Percentiles rank a stretch among this genome's conserved stretches.
Conservation (phyloP, 2,888 invertebrate species). For the Druceiella hillmani region DNA sequence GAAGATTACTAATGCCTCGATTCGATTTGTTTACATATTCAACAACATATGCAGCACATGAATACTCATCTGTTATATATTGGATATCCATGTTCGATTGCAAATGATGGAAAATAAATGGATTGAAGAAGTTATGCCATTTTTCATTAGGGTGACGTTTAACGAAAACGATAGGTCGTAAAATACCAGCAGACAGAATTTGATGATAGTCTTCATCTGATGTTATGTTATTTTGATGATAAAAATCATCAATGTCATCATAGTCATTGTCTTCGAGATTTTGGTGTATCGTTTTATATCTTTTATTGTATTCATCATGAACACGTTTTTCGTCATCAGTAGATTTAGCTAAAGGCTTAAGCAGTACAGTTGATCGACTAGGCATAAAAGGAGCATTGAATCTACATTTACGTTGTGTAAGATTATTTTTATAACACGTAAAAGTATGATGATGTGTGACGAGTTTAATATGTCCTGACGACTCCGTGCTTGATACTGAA, state of each 20-base stretch:
- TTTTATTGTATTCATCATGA: no score
- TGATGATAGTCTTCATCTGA: constrained; percentile 26
- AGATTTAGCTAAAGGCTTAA: no score
- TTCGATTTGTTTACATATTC: constrained; percentile 33
- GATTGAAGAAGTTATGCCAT: constrained; percentile 26
- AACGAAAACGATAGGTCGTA: constrained; percentile 20
- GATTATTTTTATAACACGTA: no score
- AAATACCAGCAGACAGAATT: constrained; percentile 20
- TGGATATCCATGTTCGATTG: constrained; percentile 26
- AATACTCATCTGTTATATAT: constrained; percentile 28
- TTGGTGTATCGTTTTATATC: constrained; percentile 22
- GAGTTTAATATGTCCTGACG: constrained; percentile 21
- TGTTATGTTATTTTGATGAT: constrained; percentile 19
- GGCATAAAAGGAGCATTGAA: no score
- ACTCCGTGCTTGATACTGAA: constrained; percentile 19
- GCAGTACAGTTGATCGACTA: no score
- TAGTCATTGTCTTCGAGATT: constrained; percentile 20
- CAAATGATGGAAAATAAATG: constrained; percentile 20
- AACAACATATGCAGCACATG: constrained; percentile 29
- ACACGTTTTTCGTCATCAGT: no score
- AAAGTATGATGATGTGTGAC: constrained; percentile 28
- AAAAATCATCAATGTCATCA: constrained; percentile 20
- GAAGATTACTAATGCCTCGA: constrained; percentile 30
- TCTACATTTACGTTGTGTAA: no score
- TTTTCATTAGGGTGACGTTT: constrained; percentile 22